A percentile compares a stretch with the other conserved stretches of the same genome.
Conservation (phyloP, 92 coral and sea anemone genomes). For the Bergia puertoricense region DNA sequence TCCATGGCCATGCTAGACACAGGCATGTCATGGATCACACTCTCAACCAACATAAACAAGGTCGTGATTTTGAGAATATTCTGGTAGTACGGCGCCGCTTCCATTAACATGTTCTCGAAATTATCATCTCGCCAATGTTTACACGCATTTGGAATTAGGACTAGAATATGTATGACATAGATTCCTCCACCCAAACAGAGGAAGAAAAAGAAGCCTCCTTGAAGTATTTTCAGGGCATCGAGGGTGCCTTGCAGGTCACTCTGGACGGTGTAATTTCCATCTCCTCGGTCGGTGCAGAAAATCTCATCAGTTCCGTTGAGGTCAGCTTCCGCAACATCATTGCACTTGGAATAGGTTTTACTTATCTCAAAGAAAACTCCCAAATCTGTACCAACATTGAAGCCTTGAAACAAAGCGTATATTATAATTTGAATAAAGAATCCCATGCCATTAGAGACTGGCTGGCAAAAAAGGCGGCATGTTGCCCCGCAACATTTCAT, state of each 20-base stretch:
- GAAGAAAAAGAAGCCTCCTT: conserved; percentile 86
- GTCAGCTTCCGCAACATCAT: conserved; percentile 68
- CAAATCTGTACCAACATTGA: conserved; percentile 86
- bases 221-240: conserved; percentile 64
- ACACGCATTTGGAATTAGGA: conserved; percentile 83
- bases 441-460: conserved; percentile 79
- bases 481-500: conserved; percentile 79
- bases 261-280: conserved; percentile 72
- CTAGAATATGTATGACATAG: conserved; percentile 73
- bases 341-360: conserved; percentile 66
- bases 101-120: conserved; percentile 78
- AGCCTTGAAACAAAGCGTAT: conserved; percentile 87
- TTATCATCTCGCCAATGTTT: conserved; percentile 84
- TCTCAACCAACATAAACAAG: conserved; percentile 70
- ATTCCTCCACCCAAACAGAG: conserved; percentile 83
- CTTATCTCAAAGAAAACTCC: conserved; percentile 83
- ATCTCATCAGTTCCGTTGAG: conserved; percentile 75
- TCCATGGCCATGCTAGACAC: conserved; percentile 86
- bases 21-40: conserved; percentile 90
- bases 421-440: conserved; percentile 78
- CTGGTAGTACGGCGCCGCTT: conserved; percentile 79
- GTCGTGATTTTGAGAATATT: conserved; percentile 87
- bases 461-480: conserved; percentile 83
- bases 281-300: conserved; percentile 72
- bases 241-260: conserved; percentile 70